Conservation (phyloP, 2,888 invertebrate genomes). For the Agrotis clavis region DNA sequence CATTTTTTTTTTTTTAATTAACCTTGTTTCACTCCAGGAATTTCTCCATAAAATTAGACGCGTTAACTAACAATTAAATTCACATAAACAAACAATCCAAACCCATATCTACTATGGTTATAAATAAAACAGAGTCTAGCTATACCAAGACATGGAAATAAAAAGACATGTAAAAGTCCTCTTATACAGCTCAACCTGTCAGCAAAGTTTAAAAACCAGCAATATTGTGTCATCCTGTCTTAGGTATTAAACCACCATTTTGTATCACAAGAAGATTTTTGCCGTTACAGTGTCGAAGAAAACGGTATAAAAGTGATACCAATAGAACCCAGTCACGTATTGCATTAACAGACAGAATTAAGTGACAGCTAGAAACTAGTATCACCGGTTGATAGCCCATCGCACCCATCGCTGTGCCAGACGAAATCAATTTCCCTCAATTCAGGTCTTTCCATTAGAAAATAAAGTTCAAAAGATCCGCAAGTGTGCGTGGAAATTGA, state of each 20-base stretch:
- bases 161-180: no score
- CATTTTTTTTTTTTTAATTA: no score
- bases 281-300: neutral
- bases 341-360: constrained; percentile 46
- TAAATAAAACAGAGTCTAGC: no score
- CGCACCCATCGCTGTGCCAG: constrained; percentile 14
- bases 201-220: no score
- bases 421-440: constrained; percentile 48
- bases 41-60: no score
- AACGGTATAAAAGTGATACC: constrained; percentile 40
- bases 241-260: neutral
- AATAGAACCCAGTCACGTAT: constrained; percentile 38
- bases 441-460: constrained; percentile 43
- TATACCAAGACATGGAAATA: no score
- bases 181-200: no score
- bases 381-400: constrained; percentile 36
- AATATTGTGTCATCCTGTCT: neutral
- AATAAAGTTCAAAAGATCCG: constrained; percentile 15
- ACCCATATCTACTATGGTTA: no score
- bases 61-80: no score
- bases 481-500: constrained; percentile 8
- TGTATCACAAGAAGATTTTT: neutral
- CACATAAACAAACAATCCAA: no score
- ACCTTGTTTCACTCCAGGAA: no score
- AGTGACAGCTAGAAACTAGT: constrained; percentile 31